These are phyloP conservation scores for Formica selysi DNA, from an alignment of 1,140 invertebrate genomes.

Conservation along the genomic window DNA sequence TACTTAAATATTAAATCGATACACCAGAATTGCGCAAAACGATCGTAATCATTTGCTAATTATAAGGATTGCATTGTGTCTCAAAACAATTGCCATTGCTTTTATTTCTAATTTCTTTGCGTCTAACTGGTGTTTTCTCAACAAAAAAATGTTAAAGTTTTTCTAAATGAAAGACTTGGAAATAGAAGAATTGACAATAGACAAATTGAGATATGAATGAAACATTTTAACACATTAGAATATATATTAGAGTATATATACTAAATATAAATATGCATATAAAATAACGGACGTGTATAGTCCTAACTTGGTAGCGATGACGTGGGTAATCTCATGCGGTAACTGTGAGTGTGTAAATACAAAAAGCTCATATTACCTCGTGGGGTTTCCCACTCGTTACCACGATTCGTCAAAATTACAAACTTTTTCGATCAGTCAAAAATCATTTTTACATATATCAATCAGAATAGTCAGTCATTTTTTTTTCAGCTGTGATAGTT, in stretches of 20 bases:
- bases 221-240: too few relatives aligned
- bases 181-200: not conserved
- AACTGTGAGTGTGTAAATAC: slow-evolving; percentile 92
- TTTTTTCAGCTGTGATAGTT: not conserved
- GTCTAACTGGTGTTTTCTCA: not conserved
- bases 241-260: not conserved
- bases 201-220: not conserved
- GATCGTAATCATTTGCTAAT: not conserved
- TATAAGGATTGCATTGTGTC: not conserved
- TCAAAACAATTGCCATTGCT: slow-evolving; percentile 7
- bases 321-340: slow-evolving; percentile 95
- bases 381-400: slow-evolving; percentile 90
- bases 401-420: slow-evolving; percentile 81
- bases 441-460: not conserved
- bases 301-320: slow-evolving; percentile 84
- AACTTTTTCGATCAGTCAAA: slow-evolving; percentile 24
- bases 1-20: not conserved
- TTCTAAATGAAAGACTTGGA: not conserved
- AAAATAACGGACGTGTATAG: slow-evolving; percentile 2
- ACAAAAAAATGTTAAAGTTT: not conserved
- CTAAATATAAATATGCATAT: not conserved
- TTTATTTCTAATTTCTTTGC: not conserved
- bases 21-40: not conserved
- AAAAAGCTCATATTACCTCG: slow-evolving; percentile 90
- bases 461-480: not conserved